Percentiles rank a stretch among this genome's conserved stretches.
phyloP scores from a whole-genome alignment of 2,888 invertebrate genomes.

The Mystacides longicornis region DNA sequence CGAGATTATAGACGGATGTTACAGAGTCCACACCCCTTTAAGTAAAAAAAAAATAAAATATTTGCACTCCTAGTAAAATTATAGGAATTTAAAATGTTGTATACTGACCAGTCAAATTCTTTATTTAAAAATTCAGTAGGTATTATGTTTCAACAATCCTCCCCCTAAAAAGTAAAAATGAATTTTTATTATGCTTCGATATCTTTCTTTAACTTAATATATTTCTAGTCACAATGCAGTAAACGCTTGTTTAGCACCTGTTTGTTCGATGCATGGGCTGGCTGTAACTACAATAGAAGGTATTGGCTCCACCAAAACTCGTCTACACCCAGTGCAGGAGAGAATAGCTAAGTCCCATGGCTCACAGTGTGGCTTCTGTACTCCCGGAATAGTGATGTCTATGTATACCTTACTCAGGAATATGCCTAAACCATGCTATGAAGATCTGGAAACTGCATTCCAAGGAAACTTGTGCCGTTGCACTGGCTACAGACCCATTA shows the following conservation, averaged over 20 bases:
- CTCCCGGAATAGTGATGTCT: conserved; percentile 96
- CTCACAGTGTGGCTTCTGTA: conserved; percentile 93
- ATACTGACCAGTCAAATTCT: too few relatives aligned
- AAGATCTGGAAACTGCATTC: conserved; percentile 70
- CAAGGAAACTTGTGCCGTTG: conserved; percentile 86
- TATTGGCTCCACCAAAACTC: conserved; percentile 72
- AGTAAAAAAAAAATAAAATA: too few relatives aligned
- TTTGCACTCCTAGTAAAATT: too few relatives aligned
- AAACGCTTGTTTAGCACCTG: conserved; percentile 84
- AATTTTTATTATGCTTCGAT: too few relatives aligned
- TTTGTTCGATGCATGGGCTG: conserved; percentile 79
- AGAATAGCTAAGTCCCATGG: conserved; percentile 85
- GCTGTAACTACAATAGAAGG: conserved; percentile 93
- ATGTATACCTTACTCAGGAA: conserved; percentile 84
- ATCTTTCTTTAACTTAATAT: neutral
- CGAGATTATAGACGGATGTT: too few relatives aligned
- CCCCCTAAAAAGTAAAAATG: too few relatives aligned
- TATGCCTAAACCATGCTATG: conserved; percentile 61
- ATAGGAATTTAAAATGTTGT: too few relatives aligned
- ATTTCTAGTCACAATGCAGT: conserved; percentile 66
- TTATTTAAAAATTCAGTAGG: too few relatives aligned
- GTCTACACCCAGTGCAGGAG: conserved; percentile 81
- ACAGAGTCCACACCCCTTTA: too few relatives aligned
- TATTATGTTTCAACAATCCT: too few relatives aligned
- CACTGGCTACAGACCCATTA: conserved; percentile 89